Evolutionary conservation across 2,113 vertebrate genomes (phyloP), one percentile per base, ranked within the genome.

Genomic region (Seriola quinqueradiata): DNA sequence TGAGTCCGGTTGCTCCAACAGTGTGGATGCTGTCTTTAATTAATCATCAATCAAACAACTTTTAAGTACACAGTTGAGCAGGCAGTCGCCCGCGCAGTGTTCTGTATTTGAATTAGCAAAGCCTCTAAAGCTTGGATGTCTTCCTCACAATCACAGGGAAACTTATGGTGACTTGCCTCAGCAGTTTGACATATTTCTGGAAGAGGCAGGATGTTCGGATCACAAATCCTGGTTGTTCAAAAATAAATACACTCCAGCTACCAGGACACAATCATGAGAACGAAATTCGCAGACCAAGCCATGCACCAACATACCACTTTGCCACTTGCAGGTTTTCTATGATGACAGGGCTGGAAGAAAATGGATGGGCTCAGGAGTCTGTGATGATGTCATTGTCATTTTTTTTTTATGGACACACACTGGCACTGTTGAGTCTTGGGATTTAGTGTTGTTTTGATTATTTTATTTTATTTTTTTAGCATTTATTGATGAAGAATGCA

Each of bases 11-110:
- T 60, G 63, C 70, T 77, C 55, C 63, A 12, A 58, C 75, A 50
- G 74, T 76, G 59, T 70, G 77, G 74, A 63, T 70, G 64, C 44
- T 66, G 59, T 54, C 74, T 87, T 88, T 75, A 77, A 78, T 83
- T 85, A 77, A 89, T 77, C 55, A 74, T 66, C 54, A 36, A 44
- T 68, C 61, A 81, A 74, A 63, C 63, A 79, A 67, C 65, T 76
- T 82, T 44, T 58, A 75, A 75, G 52, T 28, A 46, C 63, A 81
- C 70, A 80, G 77, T 60, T 55, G 58, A 73, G 65, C 68, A 75
- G 40, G 48, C 58, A 65, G 78, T 23, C 60, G 61, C 76, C 52
- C 52, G 73, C 77, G 68, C 54, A 67, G 28, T 34, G 52, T 59
- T 65, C 64, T 42, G 17, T 77, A 25, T 81, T 70, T 72, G 59